Evolutionary conservation across 2,797 vertebrate genomes (phyloP).

Genomic region (Sebastes iracundus): DNA sequence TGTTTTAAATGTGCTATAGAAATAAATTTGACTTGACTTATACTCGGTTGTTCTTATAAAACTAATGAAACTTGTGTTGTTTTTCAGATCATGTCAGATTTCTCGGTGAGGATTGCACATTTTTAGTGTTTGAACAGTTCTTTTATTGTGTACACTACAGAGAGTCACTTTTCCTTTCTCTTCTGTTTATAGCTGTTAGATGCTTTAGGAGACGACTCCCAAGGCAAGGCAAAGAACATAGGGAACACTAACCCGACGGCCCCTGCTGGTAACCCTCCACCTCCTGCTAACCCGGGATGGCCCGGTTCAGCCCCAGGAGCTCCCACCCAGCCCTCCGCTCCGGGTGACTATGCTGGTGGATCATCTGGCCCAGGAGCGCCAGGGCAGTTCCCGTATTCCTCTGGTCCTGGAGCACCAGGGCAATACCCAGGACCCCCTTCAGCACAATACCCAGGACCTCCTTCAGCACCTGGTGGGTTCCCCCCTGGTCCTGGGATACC

Average conservation of each 20-base stretch:
- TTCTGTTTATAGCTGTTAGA: constrained; percentile 87
- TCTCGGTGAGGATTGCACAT: constrained; percentile 75
- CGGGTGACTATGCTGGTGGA: constrained; percentile 61
- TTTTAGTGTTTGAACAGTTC: background rate
- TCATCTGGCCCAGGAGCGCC: constrained; percentile 79
- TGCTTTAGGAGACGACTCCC: constrained; percentile 88
- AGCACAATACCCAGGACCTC: constrained; percentile 74
- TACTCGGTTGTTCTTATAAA: background rate
- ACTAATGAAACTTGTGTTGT: constrained; percentile 27
- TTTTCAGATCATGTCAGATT: constrained; percentile 84
- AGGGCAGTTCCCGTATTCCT: constrained; percentile 76
- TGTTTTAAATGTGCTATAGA: no score
- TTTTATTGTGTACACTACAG: background rate
- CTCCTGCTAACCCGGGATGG: constrained; percentile 81
- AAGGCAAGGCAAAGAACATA: constrained; percentile 85
- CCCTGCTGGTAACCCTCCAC: constrained; percentile 61
- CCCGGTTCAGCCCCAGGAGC: constrained; percentile 82
- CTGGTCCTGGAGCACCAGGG: constrained; percentile 80
- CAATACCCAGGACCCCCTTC: no score
- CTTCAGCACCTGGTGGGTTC: constrained; percentile 77
- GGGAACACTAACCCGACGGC: constrained; percentile 85
- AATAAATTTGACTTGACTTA: no score
- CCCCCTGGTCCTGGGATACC: constrained; percentile 78
- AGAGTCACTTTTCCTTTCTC: constrained; percentile 3
- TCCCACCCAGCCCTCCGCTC: constrained; percentile 81